Conservation (phyloP, 2,113 vertebrate species). For the Peromyscus californicus region DNA sequence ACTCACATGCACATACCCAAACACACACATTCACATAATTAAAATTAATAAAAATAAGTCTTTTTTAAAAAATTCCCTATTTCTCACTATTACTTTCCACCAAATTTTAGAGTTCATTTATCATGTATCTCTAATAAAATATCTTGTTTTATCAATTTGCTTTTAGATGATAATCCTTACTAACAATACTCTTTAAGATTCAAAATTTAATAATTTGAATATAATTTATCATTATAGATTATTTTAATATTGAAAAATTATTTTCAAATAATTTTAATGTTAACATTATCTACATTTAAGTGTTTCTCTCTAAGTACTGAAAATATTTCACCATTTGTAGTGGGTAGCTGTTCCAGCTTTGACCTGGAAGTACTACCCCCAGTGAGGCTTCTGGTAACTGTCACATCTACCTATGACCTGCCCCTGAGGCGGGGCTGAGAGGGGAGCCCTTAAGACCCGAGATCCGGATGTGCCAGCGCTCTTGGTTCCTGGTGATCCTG, state of each 20-base stretch:
- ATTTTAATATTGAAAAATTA: background rate
- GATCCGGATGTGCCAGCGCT: too few relatives aligned
- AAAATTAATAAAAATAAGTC: background rate
- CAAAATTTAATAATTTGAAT: background rate
- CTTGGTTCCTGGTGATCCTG: too few relatives aligned
- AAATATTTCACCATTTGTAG: background rate
- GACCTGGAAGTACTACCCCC: too few relatives aligned
- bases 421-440: too few relatives aligned
- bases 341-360: too few relatives aligned
- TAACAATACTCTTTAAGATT: background rate
- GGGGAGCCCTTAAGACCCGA: too few relatives aligned
- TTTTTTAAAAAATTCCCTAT: background rate
- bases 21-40: background rate
- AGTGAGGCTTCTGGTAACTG: too few relatives aligned
- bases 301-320: background rate
- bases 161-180: background rate
- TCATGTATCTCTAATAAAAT: background rate
- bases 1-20: background rate
- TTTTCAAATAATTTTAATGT: background rate
- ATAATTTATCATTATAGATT: background rate
- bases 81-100: background rate
- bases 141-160: constrained; percentile 11
- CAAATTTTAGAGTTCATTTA: background rate
- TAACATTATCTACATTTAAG: background rate
- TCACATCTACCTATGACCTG: too few relatives aligned